These are phyloP conservation scores for Malurus splendens DNA, from an alignment of 2,797 vertebrate species.

Conservation along the genomic window DNA sequence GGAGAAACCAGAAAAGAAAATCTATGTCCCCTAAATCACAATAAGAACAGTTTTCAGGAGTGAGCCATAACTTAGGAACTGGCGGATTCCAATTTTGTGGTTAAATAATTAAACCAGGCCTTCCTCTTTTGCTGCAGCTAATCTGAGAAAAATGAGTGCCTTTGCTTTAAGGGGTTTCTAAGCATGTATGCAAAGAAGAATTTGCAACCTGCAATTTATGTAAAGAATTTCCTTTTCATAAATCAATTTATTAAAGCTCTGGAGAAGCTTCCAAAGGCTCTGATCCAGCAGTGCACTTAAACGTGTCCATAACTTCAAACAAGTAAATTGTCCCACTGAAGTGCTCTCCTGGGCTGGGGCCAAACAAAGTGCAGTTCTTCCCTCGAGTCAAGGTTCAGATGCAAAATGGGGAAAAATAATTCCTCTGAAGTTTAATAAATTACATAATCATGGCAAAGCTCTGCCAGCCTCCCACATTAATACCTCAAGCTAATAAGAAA, in stretches of 20 bases:
- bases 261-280: slow-evolving; percentile 48
- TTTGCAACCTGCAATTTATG: slow-evolving; percentile 39
- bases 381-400: slow-evolving; percentile 13
- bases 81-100: not conserved
- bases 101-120: slow-evolving; percentile 23
- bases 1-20: not conserved
- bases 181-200: slow-evolving; percentile 7
- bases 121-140: slow-evolving; percentile 2
- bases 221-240: slow-evolving; percentile 49
- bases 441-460: not conserved
- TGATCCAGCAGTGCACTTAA: slow-evolving; percentile 52
- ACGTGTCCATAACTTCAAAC: slow-evolving; percentile 29
- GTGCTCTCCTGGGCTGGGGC: slow-evolving; percentile 37
- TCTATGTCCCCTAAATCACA: not conserved
- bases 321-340: slow-evolving; percentile 38
- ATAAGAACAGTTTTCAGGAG: not conserved
- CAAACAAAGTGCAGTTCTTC: slow-evolving; percentile 20
- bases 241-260: slow-evolving; percentile 46
- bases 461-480: slow-evolving; percentile 9
- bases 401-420: slow-evolving; percentile 32
- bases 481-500: not conserved
- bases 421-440: slow-evolving; percentile 41
- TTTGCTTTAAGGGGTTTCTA: slow-evolving; percentile 35
- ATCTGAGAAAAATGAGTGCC: slow-evolving; percentile 27
- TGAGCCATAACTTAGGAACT: not conserved